phyloP scores from a whole-genome alignment of 2,113 vertebrate species.

The Kobus ellipsiprymnus region DNA sequence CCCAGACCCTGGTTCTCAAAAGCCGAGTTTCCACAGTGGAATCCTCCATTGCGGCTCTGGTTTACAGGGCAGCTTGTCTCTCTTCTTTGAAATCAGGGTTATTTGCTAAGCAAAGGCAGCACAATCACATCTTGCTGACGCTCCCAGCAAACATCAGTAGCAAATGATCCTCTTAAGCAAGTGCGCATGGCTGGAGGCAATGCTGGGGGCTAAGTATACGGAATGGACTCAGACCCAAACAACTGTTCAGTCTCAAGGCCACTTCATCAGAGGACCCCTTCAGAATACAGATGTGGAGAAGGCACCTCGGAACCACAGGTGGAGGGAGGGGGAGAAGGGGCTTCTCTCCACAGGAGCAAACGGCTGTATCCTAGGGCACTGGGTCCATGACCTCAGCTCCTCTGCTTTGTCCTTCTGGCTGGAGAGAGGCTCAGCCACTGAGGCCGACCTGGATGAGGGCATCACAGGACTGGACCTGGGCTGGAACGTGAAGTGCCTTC shows the following conservation, averaged over 20 bases:
- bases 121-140: conserved; percentile 64
- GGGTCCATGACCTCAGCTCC: background rate
- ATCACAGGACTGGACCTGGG: background rate
- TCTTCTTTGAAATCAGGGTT: conserved; percentile 61
- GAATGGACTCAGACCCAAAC: conserved; percentile 69
- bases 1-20: background rate
- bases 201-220: conserved; percentile 73
- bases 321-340: background rate
- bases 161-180: conserved; percentile 80
- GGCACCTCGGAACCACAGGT: background rate
- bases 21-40: background rate
- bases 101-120: conserved; percentile 75
- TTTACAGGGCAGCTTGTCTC: conserved; percentile 25
- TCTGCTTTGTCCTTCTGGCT: background rate
- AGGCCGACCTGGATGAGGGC: background rate
- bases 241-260: conserved; percentile 54
- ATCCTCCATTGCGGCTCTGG: background rate
- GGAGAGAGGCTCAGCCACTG: background rate
- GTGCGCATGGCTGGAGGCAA: conserved; percentile 78
- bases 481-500: background rate
- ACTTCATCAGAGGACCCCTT: background rate
- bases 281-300: conserved; percentile 70
- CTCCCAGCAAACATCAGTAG: conserved; percentile 75
- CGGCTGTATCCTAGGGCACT: rapidly evolving
- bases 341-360: background rate